Conservation (phyloP, 2,888 invertebrate genomes). For the Clostera curtula region DNA sequence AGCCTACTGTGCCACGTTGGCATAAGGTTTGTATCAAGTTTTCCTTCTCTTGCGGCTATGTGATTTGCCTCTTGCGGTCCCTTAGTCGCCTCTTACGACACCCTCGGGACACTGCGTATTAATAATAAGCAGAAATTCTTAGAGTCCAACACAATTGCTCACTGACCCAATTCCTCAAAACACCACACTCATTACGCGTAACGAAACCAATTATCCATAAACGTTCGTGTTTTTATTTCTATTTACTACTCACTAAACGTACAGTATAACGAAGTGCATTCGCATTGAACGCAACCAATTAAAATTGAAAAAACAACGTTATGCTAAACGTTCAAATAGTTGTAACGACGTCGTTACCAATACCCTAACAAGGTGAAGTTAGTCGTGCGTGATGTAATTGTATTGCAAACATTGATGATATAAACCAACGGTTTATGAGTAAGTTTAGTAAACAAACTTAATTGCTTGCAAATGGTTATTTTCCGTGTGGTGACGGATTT, state of each 20-base stretch:
- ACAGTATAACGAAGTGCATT: conserved; percentile 30
- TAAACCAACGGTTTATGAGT: conserved; percentile 17
- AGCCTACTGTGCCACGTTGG: no score
- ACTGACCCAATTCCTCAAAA: conserved; percentile 10
- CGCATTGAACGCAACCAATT: conserved; percentile 43
- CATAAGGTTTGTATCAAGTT: no score
- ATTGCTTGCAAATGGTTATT: no score
- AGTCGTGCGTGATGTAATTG: conserved; percentile 43
- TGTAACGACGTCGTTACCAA: conserved; percentile 63
- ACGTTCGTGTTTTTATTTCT: conserved; percentile 22
- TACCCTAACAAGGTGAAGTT: conserved; percentile 52
- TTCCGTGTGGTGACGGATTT: no score
- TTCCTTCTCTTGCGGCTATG: no score
- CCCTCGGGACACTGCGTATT: no score
- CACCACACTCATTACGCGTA: conserved; percentile 13
- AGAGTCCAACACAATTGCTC: no score
- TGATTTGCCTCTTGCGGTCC: no score
- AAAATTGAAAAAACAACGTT: conserved; percentile 42
- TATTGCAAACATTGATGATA: conserved; percentile 38
- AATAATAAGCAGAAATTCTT: no score
- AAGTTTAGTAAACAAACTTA: conserved; percentile 16
- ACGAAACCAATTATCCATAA: conserved; percentile 20
- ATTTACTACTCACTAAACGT: conserved; percentile 22
- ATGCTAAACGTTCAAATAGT: conserved; percentile 55
- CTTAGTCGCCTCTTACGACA: no score